These are phyloP conservation scores for Heteractis magnifica DNA, from an alignment of 92 coral and sea anemone species.

Conservation along the genomic window DNA sequence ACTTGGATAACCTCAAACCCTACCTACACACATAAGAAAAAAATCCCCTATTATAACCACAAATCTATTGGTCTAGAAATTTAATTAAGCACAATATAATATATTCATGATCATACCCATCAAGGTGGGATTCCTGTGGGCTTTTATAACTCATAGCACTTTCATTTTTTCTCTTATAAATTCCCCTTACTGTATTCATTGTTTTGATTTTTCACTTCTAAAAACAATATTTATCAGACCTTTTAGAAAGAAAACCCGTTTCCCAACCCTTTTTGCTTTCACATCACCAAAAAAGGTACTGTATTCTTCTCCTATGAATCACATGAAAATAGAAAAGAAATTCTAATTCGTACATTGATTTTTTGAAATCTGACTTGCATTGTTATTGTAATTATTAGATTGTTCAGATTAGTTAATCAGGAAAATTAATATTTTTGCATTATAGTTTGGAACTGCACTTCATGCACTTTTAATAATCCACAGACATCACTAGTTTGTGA, in stretches of 20 bases:
- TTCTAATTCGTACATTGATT: neutral
- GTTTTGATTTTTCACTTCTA: too few relatives aligned
- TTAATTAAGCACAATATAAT: too few relatives aligned
- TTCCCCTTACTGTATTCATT: neutral
- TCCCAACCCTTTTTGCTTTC: constrained; percentile 22
- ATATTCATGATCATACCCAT: too few relatives aligned
- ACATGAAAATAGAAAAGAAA: constrained; percentile 3
- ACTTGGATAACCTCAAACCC: too few relatives aligned
- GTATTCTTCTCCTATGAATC: neutral
- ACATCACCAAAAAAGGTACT: constrained; percentile 28
- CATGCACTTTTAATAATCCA: constrained; percentile 60
- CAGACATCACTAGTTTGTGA: constrained; percentile 30
- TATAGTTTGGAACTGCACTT: constrained; percentile 58
- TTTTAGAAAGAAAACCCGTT: neutral
- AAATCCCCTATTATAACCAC: too few relatives aligned
- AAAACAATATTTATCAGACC: neutral
- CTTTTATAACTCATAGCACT: neutral
- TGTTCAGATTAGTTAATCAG: neutral
- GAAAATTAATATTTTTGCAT: neutral
- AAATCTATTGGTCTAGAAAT: too few relatives aligned
- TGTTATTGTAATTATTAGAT: neutral
- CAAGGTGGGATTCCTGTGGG: neutral
- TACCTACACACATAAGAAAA: too few relatives aligned
- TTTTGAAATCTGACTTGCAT: neutral
- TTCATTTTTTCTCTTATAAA: neutral